phyloP scores from a whole-genome alignment of 2,888 invertebrate species.

The Eristalis tenax region DNA sequence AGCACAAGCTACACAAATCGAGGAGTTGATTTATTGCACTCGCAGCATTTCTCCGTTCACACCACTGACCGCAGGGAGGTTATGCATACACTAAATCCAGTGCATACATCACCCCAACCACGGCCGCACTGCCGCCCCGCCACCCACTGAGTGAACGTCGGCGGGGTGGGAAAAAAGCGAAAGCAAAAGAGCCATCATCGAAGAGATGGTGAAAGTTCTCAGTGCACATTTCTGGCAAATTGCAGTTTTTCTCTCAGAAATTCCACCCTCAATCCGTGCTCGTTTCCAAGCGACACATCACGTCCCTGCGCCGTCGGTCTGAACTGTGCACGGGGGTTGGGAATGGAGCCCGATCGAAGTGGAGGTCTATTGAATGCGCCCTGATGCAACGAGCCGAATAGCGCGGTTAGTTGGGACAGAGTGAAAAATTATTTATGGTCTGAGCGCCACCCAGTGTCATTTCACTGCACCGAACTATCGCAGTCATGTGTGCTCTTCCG shows the following conservation, averaged over 20 bases:
- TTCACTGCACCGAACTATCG: constrained; percentile 28
- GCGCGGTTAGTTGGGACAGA: constrained; percentile 25
- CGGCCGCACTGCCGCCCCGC: neutral
- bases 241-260: constrained; percentile 62
- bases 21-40: constrained; percentile 55
- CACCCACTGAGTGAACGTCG: neutral
- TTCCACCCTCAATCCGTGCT: constrained; percentile 1
- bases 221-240: constrained; percentile 61
- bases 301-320: constrained; percentile 29
- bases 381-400: constrained; percentile 1
- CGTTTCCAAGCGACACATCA: neutral
- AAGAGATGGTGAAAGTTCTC: constrained; percentile 55
- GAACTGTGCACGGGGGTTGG: constrained; percentile 35
- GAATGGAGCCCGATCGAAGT: constrained; percentile 40
- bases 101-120: constrained; percentile 17
- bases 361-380: constrained; percentile 16
- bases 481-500: constrained; percentile 53
- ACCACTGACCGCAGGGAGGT: constrained; percentile 62
- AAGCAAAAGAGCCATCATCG: constrained; percentile 25
- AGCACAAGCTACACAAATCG: constrained; percentile 27
- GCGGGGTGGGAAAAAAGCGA: constrained; percentile 10
- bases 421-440: constrained; percentile 68
- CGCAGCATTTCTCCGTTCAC: constrained; percentile 41
- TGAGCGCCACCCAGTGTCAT: constrained; percentile 42
- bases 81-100: constrained; percentile 52